These are phyloP conservation scores for Coremacera marginata DNA, from an alignment of 2,888 invertebrate genomes.

Conservation along the genomic window DNA sequence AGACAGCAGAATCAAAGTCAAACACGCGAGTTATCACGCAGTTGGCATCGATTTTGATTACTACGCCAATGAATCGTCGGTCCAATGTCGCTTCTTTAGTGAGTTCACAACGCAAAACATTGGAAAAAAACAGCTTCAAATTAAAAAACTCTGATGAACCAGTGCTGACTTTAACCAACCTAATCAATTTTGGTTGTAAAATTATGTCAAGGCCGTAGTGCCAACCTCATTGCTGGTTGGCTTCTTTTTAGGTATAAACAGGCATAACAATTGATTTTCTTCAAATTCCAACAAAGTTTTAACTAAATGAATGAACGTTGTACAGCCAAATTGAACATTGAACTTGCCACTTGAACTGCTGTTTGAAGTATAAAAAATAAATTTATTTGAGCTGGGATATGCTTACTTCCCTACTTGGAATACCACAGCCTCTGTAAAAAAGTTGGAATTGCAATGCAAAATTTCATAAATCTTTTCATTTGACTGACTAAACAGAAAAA, in stretches of 20 bases:
- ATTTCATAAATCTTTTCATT: no score
- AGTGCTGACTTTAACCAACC: neutral
- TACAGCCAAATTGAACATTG: neutral
- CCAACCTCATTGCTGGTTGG: neutral
- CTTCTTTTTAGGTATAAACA: neutral
- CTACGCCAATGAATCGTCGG: neutral
- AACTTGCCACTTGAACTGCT: neutral
- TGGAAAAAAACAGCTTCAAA: neutral
- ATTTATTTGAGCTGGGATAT: neutral
- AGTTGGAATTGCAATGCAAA: no score
- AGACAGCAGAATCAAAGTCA: neutral
- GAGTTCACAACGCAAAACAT: no score
- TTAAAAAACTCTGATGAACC: neutral
- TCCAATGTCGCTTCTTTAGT: neutral
- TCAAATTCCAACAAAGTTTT: neutral
- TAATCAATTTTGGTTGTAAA: neutral
- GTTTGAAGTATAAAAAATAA: neutral
- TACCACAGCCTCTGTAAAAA: no score
- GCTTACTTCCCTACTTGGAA: neutral
- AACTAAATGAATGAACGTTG: neutral
- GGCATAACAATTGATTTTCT: conserved; percentile 12
- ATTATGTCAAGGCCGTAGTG: conserved; percentile 20
- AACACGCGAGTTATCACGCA: conserved; percentile 10
- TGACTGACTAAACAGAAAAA: no score
- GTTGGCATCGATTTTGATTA: neutral